These are phyloP conservation scores for Drosophila macrospina DNA, from an alignment of 2,888 invertebrate species.

Conservation along the genomic window DNA sequence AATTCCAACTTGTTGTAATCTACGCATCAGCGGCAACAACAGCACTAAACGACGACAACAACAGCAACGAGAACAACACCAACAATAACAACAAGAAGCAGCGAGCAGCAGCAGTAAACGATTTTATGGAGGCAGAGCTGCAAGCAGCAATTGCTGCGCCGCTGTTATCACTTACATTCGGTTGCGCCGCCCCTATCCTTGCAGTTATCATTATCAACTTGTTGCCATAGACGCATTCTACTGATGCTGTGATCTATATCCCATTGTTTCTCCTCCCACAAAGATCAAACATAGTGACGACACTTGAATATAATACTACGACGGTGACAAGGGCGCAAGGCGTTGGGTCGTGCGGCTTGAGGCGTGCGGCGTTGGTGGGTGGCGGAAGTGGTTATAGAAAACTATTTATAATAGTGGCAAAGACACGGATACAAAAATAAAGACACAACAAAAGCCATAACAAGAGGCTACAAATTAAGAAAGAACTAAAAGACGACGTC, in stretches of 20 bases:
- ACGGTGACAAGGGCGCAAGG: constrained; percentile 36
- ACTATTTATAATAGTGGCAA: constrained; percentile 58
- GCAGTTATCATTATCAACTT: constrained; percentile 54
- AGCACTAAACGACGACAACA: background rate
- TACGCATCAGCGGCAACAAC: constrained; percentile 42
- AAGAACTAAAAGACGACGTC: constrained; percentile 17
- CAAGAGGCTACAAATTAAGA: constrained; percentile 37
- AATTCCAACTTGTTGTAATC: constrained; percentile 45
- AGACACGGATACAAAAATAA: constrained; percentile 13
- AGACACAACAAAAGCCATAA: constrained; percentile 21
- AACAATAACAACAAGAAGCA: background rate
- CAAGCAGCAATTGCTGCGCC: constrained; percentile 31
- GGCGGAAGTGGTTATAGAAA: constrained; percentile 66
- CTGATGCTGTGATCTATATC: constrained; percentile 31
- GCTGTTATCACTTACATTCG: constrained; percentile 53
- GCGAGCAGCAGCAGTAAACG: constrained; percentile 10
- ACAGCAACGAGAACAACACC: constrained; percentile 11
- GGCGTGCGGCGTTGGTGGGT: constrained; percentile 41
- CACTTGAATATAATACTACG: constrained; percentile 19
- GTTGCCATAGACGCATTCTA: constrained; percentile 41
- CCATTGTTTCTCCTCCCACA: background rate
- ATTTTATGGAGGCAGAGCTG: constrained; percentile 39
- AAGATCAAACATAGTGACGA: constrained; percentile 43
- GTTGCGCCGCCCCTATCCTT: constrained; percentile 41
- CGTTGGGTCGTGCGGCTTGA: background rate